These are phyloP conservation scores for Allophyes oxyacanthae DNA, from an alignment of 2,888 invertebrate species.

Conservation along the genomic window DNA sequence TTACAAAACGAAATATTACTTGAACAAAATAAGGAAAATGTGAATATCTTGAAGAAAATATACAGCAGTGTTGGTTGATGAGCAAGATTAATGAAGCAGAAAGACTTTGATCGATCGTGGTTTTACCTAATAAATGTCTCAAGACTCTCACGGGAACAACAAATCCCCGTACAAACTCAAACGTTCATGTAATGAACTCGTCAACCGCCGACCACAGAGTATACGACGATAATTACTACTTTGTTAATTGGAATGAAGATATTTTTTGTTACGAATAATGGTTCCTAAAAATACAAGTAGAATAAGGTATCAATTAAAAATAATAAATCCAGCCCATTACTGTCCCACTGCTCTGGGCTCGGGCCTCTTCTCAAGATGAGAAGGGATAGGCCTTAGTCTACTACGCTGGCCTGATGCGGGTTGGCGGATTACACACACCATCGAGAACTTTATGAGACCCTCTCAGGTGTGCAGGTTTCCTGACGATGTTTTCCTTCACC, in stretches of 20 bases:
- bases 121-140: conserved; percentile 84
- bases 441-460: too few species aligned
- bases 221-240: conserved; percentile 19
- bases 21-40: conserved; percentile 76
- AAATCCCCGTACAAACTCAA: conserved; percentile 69
- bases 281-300: too few species aligned
- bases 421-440: too few species aligned
- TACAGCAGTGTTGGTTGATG: conserved; percentile 76
- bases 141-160: conserved; percentile 66
- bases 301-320: too few species aligned
- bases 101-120: conserved; percentile 86
- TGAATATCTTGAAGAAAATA: conserved; percentile 78
- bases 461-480: too few species aligned
- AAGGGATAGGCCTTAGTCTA: too few species aligned
- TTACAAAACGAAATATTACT: conserved; percentile 57
- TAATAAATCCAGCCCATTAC: too few species aligned
- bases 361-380: too few species aligned
- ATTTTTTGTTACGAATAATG: too few species aligned
- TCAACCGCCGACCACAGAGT: conserved; percentile 54
- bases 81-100: conserved; percentile 86
- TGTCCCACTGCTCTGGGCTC: too few species aligned
- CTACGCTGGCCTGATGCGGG: too few species aligned
- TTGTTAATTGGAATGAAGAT: neutral
- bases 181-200: conserved; percentile 70
- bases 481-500: too few species aligned